phyloP scores from a whole-genome alignment of 1,140 invertebrate species.

The Liolophura sinensis region DNA sequence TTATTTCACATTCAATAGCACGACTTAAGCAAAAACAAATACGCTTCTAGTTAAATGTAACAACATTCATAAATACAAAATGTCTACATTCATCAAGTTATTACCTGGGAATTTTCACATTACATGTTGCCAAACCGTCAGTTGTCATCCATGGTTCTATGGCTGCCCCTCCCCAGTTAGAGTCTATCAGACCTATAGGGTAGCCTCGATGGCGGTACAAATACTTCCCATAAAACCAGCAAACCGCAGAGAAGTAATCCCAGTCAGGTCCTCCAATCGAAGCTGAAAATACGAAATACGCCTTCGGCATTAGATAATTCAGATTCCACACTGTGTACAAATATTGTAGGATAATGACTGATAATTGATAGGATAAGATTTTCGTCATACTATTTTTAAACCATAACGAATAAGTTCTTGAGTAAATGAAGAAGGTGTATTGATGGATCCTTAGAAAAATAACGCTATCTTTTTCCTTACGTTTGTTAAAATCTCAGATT shows the following conservation, averaged over 20 bases:
- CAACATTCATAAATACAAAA: too few species aligned
- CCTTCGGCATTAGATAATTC: too few species aligned
- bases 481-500: not conserved
- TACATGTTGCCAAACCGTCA: constrained; percentile 15
- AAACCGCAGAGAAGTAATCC: constrained; percentile 29
- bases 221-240: constrained; percentile 28
- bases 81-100: too few species aligned
- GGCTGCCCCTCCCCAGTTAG: constrained; percentile 23
- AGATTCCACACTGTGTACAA: not conserved
- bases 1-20: too few species aligned
- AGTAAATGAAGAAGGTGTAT: not conserved
- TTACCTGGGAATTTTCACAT: not conserved
- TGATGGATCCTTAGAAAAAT: not conserved
- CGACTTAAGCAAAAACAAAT: too few species aligned
- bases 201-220: constrained; percentile 15
- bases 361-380: too few species aligned
- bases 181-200: constrained; percentile 25
- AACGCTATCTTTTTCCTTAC: not conserved
- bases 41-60: too few species aligned
- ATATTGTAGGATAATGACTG: not conserved
- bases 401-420: not conserved
- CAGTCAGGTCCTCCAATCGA: not conserved
- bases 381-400: too few species aligned
- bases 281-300: not conserved
- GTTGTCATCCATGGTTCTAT: constrained; percentile 22